phyloP scores from a whole-genome alignment of 2,888 invertebrate species.

The Nudaria mundana region DNA sequence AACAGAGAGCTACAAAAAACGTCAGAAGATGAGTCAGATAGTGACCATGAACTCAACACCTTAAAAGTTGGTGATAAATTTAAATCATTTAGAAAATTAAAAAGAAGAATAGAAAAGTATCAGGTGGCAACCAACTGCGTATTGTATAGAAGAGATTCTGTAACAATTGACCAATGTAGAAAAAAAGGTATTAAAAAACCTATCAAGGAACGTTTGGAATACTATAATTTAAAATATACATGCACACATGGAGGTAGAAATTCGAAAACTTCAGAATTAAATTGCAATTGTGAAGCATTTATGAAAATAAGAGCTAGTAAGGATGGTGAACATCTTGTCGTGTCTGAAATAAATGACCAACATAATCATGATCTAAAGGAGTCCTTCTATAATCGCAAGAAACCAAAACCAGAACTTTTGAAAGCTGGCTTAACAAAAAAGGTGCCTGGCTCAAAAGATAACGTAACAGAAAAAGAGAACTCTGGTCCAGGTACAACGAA shows the following conservation, averaged over 20 bases:
- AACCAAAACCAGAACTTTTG: no score
- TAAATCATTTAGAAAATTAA: conserved; percentile 2
- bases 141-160: conserved; percentile 6
- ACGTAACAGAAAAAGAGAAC: no score
- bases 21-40: conserved; percentile 1
- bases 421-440: no score
- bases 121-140: conserved; percentile 1
- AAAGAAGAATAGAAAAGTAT: conserved; percentile 2
- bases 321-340: conserved; percentile 2
- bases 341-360: background rate
- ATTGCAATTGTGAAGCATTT: conserved; percentile 1
- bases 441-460: no score
- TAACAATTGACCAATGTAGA: conserved; percentile 2
- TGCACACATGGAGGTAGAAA: conserved; percentile 5
- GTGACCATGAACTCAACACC: background rate
- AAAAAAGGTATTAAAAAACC: conserved; percentile 5
- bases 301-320: conserved; percentile 3
- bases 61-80: conserved; percentile 1
- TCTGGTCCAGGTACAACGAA: no score
- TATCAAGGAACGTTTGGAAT: background rate
- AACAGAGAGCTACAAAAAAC: background rate
- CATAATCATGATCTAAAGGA: conserved; percentile 4
- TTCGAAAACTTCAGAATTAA: background rate
- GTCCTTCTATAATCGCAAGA: background rate
- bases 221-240: conserved; percentile 4